These are phyloP conservation scores for Liodrosophila aerea DNA, from an alignment of 2,888 invertebrate genomes.

Conservation along the genomic window DNA sequence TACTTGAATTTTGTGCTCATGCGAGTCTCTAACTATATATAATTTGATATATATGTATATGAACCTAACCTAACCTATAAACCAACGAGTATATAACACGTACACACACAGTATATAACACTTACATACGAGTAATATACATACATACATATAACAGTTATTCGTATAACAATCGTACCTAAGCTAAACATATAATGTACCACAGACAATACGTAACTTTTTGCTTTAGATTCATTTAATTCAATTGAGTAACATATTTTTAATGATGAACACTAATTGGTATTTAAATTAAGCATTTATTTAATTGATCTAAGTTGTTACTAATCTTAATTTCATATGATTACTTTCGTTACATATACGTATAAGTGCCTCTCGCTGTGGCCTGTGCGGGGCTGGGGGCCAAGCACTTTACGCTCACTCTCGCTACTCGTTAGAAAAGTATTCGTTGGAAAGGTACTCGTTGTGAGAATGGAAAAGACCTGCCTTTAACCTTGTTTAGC, in stretches of 20 bases:
- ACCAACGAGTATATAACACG: constrained; percentile 32
- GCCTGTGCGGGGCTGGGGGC: constrained; percentile 7
- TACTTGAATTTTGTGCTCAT: constrained; percentile 76
- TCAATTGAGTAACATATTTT: constrained; percentile 58
- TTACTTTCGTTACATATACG: constrained; percentile 33
- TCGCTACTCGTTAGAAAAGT: neutral
- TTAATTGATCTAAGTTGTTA: constrained; percentile 59
- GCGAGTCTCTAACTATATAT: constrained; percentile 35
- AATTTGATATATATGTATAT: constrained; percentile 7
- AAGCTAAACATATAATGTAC: constrained; percentile 51
- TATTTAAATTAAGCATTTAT: constrained; percentile 48
- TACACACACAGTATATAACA: constrained; percentile 7
- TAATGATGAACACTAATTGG: constrained; percentile 54
- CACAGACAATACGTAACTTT: constrained; percentile 19
- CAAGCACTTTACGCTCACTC: constrained; percentile 13
- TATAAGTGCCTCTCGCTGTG: constrained; percentile 26
- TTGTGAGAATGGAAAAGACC: too few species aligned
- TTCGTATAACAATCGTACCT: constrained; percentile 33
- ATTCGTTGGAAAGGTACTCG: too few species aligned
- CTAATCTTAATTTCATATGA: constrained; percentile 45
- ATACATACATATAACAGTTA: constrained; percentile 14
- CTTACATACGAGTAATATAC: constrained; percentile 26
- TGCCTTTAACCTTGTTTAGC: too few species aligned
- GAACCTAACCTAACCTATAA: constrained; percentile 3
- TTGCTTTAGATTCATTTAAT: constrained; percentile 32